These are phyloP conservation scores for Corynorhinus townsendii DNA, from an alignment of 2,113 vertebrate species.

Conservation along the genomic window DNA sequence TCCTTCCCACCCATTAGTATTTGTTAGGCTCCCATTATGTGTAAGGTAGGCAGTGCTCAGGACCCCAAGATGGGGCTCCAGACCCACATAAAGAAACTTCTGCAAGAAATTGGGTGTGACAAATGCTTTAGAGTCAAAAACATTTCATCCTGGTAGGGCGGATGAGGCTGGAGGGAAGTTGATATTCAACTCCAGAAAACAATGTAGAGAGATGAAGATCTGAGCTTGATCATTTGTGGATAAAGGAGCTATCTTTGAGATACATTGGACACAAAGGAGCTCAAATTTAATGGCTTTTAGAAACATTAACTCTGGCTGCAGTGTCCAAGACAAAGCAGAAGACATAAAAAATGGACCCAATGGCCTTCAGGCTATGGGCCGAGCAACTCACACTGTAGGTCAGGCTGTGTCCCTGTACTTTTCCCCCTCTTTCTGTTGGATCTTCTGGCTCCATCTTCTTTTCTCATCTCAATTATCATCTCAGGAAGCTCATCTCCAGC, in stretches of 20 bases:
- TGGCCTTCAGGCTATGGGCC: no score
- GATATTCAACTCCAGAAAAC: background rate
- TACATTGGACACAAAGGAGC: fast-evolving
- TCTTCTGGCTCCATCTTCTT: background rate
- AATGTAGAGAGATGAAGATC: background rate
- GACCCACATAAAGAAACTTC: background rate
- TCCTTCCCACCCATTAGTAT: no score
- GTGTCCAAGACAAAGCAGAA: background rate
- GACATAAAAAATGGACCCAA: background rate
- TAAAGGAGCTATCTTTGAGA: background rate
- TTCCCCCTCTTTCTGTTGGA: fast-evolving
- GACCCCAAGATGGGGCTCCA: fast-evolving
- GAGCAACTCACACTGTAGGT: background rate
- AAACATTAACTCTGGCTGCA: fast-evolving
- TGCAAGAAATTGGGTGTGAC: fast-evolving
- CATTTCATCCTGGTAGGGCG: fast-evolving
- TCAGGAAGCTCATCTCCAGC: background rate
- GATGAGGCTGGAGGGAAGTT: background rate
- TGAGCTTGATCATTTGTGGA: fast-evolving
- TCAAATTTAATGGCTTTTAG: background rate
- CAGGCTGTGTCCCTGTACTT: fast-evolving
- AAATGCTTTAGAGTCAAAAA: fast-evolving
- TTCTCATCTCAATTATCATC: fast-evolving
- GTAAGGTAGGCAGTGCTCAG: background rate
- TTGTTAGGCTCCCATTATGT: no score